Percentiles rank a stretch among this genome's conserved stretches.
phyloP scores from a whole-genome alignment of 1,140 invertebrate genomes.

The Chironomus striatipennis region DNA sequence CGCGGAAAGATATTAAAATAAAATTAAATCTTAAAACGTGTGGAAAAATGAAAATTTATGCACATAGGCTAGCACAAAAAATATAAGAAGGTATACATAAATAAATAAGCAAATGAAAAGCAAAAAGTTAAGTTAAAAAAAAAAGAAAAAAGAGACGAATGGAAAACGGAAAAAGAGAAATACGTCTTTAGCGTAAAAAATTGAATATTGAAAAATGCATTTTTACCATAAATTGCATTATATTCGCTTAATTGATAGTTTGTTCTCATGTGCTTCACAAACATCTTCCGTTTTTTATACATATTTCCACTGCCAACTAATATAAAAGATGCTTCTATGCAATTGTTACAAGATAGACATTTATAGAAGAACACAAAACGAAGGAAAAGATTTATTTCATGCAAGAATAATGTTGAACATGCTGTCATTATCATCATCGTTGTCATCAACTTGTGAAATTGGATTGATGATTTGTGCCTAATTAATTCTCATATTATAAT shows the following conservation, averaged over 20 bases:
- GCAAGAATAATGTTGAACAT: background rate
- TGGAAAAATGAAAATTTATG: slow-evolving; percentile 24
- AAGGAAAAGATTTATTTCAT: background rate
- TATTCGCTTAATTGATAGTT: slow-evolving; percentile 21
- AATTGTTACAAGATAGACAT: slow-evolving; percentile 9
- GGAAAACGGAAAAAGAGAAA: background rate
- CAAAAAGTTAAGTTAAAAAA: background rate
- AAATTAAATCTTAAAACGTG: slow-evolving; percentile 24
- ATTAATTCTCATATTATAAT: background rate
- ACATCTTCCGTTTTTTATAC: background rate
- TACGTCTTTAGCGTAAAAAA: slow-evolving; percentile 20
- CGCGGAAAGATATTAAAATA: slow-evolving; percentile 18
- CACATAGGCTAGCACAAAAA: background rate
- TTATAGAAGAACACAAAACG: background rate
- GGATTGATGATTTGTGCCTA: background rate
- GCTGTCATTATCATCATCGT: slow-evolving; percentile 4
- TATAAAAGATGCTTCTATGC: slow-evolving; percentile 12
- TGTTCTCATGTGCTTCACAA: background rate
- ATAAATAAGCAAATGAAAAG: background rate
- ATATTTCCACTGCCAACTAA: background rate
- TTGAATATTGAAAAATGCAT: slow-evolving; percentile 23
- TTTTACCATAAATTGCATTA: slow-evolving; percentile 23
- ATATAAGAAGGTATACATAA: background rate
- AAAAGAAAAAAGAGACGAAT: background rate
- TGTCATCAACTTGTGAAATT: background rate